Conservation (phyloP, 1,140 invertebrate genomes). For the Drosophila lacertosa region DNA sequence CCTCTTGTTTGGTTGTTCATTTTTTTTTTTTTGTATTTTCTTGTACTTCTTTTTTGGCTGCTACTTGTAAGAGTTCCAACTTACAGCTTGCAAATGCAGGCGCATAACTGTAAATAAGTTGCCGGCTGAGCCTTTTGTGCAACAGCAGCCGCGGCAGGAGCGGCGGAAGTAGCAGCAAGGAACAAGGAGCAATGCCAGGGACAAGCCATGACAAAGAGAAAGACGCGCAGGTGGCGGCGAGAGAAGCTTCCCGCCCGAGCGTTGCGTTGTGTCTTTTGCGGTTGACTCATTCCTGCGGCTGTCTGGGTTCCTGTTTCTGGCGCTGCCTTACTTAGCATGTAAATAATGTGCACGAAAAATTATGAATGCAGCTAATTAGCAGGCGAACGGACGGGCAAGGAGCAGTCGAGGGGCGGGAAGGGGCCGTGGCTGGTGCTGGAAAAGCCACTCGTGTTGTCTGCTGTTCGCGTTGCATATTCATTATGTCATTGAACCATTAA, state of each 20-base stretch:
- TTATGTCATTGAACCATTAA: conserved; percentile 83
- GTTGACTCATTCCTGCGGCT: conserved; percentile 42
- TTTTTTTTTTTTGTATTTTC: conserved; percentile 6
- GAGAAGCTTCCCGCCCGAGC: background rate
- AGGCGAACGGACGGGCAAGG: conserved; percentile 6
- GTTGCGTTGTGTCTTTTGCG: conserved; percentile 49
- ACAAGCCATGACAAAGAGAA: conserved; percentile 16
- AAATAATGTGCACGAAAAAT: conserved; percentile 79
- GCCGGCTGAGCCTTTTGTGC: conserved; percentile 45
- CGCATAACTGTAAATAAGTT: conserved; percentile 75
- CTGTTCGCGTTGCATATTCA: conserved; percentile 63
- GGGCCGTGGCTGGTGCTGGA: conserved; percentile 15
- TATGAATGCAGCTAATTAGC: conserved; percentile 83
- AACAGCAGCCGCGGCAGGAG: too few species aligned
- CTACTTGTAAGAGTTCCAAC: conserved; percentile 74
- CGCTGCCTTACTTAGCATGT: conserved; percentile 68
- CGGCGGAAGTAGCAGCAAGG: too few species aligned
- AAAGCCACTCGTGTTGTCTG: conserved; percentile 21
- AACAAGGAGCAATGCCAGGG: conserved; percentile 33
- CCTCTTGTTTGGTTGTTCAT: conserved; percentile 10
- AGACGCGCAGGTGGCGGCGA: background rate
- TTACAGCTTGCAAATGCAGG: conserved; percentile 61
- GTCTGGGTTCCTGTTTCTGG: conserved; percentile 8
- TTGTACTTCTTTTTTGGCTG: conserved; percentile 29
- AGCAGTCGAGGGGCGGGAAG: background rate